Percentiles rank a stretch among this genome's conserved stretches.
Conservation (phyloP, 2,888 invertebrate species). For the Hirtodrosophila confusa region DNA sequence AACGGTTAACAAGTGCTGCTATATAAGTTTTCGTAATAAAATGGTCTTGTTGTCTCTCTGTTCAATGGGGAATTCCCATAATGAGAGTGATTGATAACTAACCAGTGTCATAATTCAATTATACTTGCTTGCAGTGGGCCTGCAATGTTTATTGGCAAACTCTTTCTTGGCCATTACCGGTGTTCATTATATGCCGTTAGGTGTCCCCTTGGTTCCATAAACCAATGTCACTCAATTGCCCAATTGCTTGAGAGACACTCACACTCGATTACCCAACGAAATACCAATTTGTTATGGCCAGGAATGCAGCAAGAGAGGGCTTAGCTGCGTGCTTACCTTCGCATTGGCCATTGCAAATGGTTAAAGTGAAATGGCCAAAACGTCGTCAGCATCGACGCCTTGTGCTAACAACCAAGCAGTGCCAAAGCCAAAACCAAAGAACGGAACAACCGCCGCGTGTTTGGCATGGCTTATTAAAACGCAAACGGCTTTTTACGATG, state of each 20-base stretch:
- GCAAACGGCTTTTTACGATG: slow-evolving; percentile 78
- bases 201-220: slow-evolving; percentile 33
- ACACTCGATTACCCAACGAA: slow-evolving; percentile 31
- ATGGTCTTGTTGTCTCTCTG: background rate
- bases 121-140: slow-evolving; percentile 11
- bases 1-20: no score
- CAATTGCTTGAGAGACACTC: slow-evolving; percentile 51
- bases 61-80: background rate
- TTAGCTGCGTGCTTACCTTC: slow-evolving; percentile 10
- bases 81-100: slow-evolving; percentile 9
- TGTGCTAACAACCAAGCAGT: slow-evolving; percentile 48
- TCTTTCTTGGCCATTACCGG: slow-evolving; percentile 6
- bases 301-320: slow-evolving; percentile 49
- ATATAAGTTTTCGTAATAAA: background rate
- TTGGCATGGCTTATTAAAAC: slow-evolving; percentile 80
- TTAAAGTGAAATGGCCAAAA: slow-evolving; percentile 44
- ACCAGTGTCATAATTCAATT: slow-evolving; percentile 30
- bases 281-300: slow-evolving; percentile 54
- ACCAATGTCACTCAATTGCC: slow-evolving; percentile 61
- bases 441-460: slow-evolving; percentile 65
- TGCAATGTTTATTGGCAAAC: slow-evolving; percentile 20
- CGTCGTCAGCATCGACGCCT: slow-evolving; percentile 65
- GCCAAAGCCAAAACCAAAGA: slow-evolving; percentile 35
- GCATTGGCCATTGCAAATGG: slow-evolving; percentile 16
- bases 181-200: slow-evolving; percentile 31